Evolutionary conservation across 2,797 vertebrate species (phyloP), one percentile per base, ranked within the genome.

Genomic region (Takifugu ocellatus): DNA sequence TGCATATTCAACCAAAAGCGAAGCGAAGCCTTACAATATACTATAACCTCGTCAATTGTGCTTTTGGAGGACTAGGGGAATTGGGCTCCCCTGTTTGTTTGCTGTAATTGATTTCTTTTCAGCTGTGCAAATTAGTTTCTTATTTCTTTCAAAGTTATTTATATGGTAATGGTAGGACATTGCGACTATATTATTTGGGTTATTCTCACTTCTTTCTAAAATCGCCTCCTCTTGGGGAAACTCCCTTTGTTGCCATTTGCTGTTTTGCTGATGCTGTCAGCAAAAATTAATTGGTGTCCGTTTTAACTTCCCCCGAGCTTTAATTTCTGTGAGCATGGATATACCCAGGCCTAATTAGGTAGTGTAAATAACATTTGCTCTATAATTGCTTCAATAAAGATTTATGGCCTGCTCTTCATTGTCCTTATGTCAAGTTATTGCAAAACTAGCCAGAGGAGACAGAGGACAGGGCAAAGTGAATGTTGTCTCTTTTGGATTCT

Each of bases 301-400:
- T 89, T 90, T 87, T 78, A 81, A 77, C 84, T 85, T 78, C 80
- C 88, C 84, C 29, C 26, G 74, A 88, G 84, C 79, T 65, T 78
- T 82, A 75, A 81, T 82, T 84, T 86, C 76, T 78, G 68, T 63
- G 61, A 82, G 83, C 69, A 12, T 54, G 68, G 78, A 84, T 73
- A 84, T 86, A 81, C 80, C 75, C 60, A 36, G 51, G 76, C 74
- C 81, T 82, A 89, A 84, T 89, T 87, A 90, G 68, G 65, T 79
- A 80, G 81, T 84, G 85, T 88, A 89, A 88, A 88, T 87, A 90
- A 88, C 83, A 87, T 86, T 88, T 88, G 84, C 84, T 85, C 84
- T 81, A 82, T 90, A 88, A 90, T 90, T 86, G 85, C 84, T 87
- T 85, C 83, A 86, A 87, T 86, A 88, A 87, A 90, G 87, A 88